phyloP scores from a whole-genome alignment of 2,888 invertebrate genomes.

The Gortyna flavago region DNA sequence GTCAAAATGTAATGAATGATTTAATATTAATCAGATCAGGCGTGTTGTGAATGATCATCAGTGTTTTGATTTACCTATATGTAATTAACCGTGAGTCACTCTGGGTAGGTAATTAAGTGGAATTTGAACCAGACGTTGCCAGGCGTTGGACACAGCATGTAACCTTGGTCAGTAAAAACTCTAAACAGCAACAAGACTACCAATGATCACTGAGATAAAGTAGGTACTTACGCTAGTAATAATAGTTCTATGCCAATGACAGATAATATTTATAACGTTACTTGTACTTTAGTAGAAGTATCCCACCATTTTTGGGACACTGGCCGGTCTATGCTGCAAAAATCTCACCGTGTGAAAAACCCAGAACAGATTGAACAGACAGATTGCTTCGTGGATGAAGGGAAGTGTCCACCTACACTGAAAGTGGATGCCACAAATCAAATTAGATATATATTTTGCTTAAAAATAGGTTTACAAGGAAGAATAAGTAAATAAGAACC shows the following conservation, averaged over 20 bases:
- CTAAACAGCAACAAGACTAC: not conserved
- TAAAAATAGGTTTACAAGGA: not conserved
- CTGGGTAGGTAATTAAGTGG: not conserved
- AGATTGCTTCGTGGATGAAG: not conserved
- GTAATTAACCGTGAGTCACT: slow-evolving; percentile 23
- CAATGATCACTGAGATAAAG: too few relatives aligned
- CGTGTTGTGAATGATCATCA: slow-evolving; percentile 14
- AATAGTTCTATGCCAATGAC: too few relatives aligned
- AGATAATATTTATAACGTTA: too few relatives aligned
- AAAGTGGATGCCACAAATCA: not conserved
- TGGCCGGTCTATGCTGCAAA: too few relatives aligned
- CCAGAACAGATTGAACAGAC: too few relatives aligned
- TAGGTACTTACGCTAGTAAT: too few relatives aligned
- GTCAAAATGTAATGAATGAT: slow-evolving; percentile 5
- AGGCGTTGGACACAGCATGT: too few relatives aligned
- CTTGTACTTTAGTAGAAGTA: not conserved
- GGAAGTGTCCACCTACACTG: too few relatives aligned
- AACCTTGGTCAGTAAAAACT: too few relatives aligned
- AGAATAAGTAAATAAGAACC: not conserved
- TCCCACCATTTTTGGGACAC: not conserved
- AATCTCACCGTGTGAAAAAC: too few relatives aligned
- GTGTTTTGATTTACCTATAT: slow-evolving; percentile 26
- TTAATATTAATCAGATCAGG: slow-evolving; percentile 22
- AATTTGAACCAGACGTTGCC: not conserved
- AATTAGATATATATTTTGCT: not conserved